Conservation (phyloP, 2,888 invertebrate genomes). For the Arge pagana region DNA sequence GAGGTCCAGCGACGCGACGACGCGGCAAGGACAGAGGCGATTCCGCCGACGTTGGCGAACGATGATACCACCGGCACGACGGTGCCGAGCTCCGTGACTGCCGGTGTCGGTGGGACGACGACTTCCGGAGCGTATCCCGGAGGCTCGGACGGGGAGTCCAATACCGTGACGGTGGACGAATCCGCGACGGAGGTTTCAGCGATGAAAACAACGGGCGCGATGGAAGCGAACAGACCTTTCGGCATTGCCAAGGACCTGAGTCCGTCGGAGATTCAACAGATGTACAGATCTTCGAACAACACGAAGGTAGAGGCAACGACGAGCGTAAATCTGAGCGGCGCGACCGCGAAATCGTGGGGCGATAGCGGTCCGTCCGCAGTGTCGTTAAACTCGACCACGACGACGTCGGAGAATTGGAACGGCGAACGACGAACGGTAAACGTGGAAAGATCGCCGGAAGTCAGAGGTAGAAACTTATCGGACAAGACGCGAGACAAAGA, state of each 20-base stretch:
- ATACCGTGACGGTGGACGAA: conserved; percentile 10
- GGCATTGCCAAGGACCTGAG: conserved; percentile 41
- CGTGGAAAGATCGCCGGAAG: conserved; percentile 48
- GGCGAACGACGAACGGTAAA: conserved; percentile 28
- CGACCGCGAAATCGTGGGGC: conserved; percentile 1
- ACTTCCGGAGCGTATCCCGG: too few relatives aligned
- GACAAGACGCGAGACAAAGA: conserved; percentile 50
- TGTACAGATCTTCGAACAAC: conserved; percentile 42
- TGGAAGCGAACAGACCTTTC: conserved; percentile 32
- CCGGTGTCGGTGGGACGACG: too few relatives aligned
- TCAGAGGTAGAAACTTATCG: conserved; percentile 46
- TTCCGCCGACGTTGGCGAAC: conserved; percentile 1
- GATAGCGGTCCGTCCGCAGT: conserved; percentile 2
- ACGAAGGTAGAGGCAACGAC: conserved; percentile 26
- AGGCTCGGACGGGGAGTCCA: background rate
- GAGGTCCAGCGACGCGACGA: background rate
- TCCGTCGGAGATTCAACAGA: conserved; percentile 53
- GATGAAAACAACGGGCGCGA: conserved; percentile 15
- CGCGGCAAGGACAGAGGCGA: background rate
- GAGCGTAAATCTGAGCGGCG: conserved; percentile 18
- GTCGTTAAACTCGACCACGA: background rate
- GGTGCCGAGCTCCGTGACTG: background rate
- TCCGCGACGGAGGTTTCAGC: conserved; percentile 27
- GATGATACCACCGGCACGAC: too few relatives aligned
- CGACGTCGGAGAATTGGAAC: conserved; percentile 14